Conservation (phyloP, 2,797 vertebrate species). For the Thamnophis elegans region DNA sequence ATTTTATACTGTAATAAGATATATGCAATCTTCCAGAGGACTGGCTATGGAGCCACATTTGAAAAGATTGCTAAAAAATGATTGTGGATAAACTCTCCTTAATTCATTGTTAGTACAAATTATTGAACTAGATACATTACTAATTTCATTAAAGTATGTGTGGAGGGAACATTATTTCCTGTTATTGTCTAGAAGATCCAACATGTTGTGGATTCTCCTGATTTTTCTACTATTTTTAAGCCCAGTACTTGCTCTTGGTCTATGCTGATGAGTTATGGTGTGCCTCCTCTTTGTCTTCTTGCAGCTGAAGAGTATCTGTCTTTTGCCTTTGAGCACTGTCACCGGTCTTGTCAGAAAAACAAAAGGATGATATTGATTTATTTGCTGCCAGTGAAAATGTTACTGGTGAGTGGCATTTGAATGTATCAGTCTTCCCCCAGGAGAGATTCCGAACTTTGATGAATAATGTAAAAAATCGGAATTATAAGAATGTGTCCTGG, state of each 20-base stretch:
- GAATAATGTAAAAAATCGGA: neutral
- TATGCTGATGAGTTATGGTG: rapidly evolving
- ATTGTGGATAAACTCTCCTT: neutral
- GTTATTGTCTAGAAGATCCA: neutral
- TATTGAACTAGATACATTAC: neutral
- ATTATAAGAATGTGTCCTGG: neutral
- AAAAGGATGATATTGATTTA: conserved; percentile 97
- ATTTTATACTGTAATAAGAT: neutral
- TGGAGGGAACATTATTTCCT: neutral
- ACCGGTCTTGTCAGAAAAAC: conserved; percentile 92
- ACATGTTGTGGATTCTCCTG: neutral
- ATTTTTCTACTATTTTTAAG: neutral
- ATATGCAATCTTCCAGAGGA: neutral
- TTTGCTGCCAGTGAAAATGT: conserved; percentile 95
- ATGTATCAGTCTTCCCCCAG: neutral
- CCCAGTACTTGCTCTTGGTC: conserved; percentile 22
- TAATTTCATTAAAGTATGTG: neutral
- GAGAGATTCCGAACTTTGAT: neutral
- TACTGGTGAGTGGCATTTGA: conserved; percentile 78
- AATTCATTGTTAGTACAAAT: neutral
- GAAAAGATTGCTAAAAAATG: neutral
- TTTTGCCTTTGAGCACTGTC: conserved; percentile 90
- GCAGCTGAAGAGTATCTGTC: conserved; percentile 93
- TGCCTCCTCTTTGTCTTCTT: conserved; percentile 23
- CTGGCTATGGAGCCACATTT: neutral